Evolutionary conservation across 2,888 invertebrate genomes (phyloP), one percentile per base, ranked within the genome.

Genomic region (Parasteatoda lunata): DNA sequence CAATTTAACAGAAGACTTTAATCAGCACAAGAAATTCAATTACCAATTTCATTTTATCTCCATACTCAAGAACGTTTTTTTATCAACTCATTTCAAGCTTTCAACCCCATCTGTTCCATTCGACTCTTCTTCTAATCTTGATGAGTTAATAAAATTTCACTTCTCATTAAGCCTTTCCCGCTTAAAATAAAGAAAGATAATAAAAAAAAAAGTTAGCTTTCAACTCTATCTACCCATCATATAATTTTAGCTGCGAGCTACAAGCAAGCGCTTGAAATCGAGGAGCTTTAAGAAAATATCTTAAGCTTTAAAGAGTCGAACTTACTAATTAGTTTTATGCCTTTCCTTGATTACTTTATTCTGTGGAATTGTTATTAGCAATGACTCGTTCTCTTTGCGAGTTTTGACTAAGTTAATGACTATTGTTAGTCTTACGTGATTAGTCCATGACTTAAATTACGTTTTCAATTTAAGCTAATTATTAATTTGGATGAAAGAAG

Each of bases 311-410:
- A 30, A 30, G 30, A 30, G 30, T 52, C 11, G 48, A 30, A 54
- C 64, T n/a, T 52, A 45, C 70, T 84, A 84, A 84, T 84, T 84
- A 84, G 75, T 75, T 84, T 84, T 79, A 84, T 84, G 77, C 68
- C 77, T 69, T 78, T 84, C 30, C 30, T 30, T 30, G 30, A 30
- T 30, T 30, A 30, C 30, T 30, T 30, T 30, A 30, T 30, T 30
- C 30, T 30, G 30, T 30, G 30, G 30, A 30, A 30, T 30, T 30
- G 30, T 30, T 30, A 30, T 30, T 30, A 30, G 30, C 30, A 30
- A 30, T 30, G 30, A 30, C 30, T 30, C 30, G 30, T 30, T 30
- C 30, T 30, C 30, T 30, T 30, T 30, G 30, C 30, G 30, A 30
- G 30, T 30, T 30, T 30, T 30, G 30, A 30, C 30, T 30, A 30